phyloP scores from a whole-genome alignment of 1,140 invertebrate species.

The Nixonia krombeini region DNA sequence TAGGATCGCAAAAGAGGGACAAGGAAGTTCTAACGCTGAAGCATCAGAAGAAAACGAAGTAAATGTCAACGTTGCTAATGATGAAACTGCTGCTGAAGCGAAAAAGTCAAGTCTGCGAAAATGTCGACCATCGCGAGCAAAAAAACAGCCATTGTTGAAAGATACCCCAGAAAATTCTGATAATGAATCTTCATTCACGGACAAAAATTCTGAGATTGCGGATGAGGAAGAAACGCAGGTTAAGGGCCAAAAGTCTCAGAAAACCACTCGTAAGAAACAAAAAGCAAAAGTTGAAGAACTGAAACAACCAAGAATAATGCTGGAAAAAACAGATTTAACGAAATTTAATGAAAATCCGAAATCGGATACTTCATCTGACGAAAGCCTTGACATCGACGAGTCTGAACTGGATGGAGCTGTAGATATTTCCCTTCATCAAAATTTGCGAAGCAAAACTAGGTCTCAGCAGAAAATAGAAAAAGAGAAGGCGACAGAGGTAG shows the following conservation, averaged over 20 bases:
- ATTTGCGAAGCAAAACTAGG: slow-evolving; percentile 22
- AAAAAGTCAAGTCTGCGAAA: slow-evolving; percentile 13
- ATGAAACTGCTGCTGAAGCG: slow-evolving; percentile 15
- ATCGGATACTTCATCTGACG: slow-evolving; percentile 64
- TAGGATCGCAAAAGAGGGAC: slow-evolving; percentile 51
- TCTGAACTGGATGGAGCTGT: slow-evolving; percentile 53
- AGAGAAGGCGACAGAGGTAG: not conserved
- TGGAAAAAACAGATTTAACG: slow-evolving; percentile 53
- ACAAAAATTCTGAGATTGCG: not conserved
- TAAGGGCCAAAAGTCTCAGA: not conserved
- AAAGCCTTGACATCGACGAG: slow-evolving; percentile 61
- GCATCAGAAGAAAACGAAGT: not conserved
- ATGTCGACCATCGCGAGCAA: not conserved
- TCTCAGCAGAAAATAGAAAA: slow-evolving; percentile 26
- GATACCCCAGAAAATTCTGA: slow-evolving; percentile 9
- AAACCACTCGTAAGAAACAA: slow-evolving; percentile 33
- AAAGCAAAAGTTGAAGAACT: slow-evolving; percentile 22
- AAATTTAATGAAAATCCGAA: slow-evolving; percentile 52
- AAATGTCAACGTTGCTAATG: slow-evolving; percentile 4
- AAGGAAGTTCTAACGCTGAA: slow-evolving; percentile 3
- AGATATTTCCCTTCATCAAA: slow-evolving; percentile 57
- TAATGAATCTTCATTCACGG: slow-evolving; percentile 39
- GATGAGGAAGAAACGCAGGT: slow-evolving; percentile 16
- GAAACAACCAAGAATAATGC: slow-evolving; percentile 53
- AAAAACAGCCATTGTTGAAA: not conserved